Evolutionary conservation across 2,113 vertebrate species (phyloP).

Genomic region (Amphiprion percula): DNA sequence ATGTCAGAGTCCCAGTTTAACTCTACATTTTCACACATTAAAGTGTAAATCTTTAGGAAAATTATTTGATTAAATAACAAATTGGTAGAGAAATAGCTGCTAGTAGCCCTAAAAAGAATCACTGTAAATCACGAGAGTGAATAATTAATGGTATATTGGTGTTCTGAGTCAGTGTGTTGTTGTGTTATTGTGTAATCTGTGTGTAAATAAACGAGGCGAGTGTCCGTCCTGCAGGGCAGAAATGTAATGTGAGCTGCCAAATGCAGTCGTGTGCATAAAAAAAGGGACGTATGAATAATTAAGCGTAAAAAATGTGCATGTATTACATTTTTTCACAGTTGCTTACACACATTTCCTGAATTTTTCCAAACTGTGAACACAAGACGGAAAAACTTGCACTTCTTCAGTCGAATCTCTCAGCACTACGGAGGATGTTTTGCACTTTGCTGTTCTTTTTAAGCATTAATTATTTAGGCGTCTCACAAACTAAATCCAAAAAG

Average conservation of each 20-base stretch:
- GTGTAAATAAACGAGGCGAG: background rate
- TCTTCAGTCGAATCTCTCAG: too few relatives aligned
- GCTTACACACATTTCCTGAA: constrained; percentile 13
- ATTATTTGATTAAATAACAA: too few relatives aligned
- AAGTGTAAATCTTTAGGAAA: too few relatives aligned
- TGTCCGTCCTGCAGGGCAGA: background rate
- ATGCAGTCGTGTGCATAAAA: constrained; percentile 4
- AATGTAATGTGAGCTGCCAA: background rate
- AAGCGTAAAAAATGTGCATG: constrained; percentile 4
- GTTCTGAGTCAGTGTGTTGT: background rate
- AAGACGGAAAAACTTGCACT: background rate
- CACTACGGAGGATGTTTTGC: background rate
- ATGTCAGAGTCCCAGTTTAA: too few relatives aligned
- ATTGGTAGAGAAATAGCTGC: too few relatives aligned
- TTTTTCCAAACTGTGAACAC: constrained; percentile 5
- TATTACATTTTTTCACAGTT: constrained; percentile 12
- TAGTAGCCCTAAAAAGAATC: background rate
- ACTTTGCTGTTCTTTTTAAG: background rate
- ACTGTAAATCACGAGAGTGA: background rate
- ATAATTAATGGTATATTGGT: too few relatives aligned
- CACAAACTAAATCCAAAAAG: constrained; percentile 1
- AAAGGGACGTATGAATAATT: constrained; percentile 7
- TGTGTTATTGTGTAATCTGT: background rate
- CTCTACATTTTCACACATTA: too few relatives aligned
- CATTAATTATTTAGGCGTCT: constrained; percentile 9